Base-by-base conservation (phyloP, 2,113 vertebrate genomes). In the Antechinus stuartii region DNA sequence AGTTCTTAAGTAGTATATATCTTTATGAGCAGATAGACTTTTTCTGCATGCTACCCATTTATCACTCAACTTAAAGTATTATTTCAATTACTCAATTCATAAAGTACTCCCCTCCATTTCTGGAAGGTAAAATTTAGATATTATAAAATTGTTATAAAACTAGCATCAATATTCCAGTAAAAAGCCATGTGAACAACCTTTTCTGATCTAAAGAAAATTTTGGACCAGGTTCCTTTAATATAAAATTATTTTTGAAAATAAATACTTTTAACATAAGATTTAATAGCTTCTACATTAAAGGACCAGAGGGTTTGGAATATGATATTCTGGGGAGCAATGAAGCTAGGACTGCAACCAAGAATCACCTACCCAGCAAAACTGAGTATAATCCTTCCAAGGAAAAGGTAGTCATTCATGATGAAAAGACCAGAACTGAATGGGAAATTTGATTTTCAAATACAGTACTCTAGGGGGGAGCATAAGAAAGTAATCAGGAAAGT, bases 121-220 rank as follows among this genome's bases (percentile, higher is more conserved):
- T 92, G 6, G 90, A 19, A 90, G 35, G 92, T 47, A 54, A 97
- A 96, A 95, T 42, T 91, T 49, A 56, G 89, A 96, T 68, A 26
- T 16, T 95, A 42, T 95, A 97, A 97, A 97, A 95, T 95, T 95
- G 95, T 26, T 95, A 27, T 96, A 97, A 97, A 97, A 95, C 93
- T 95, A 96, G 54, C 94, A 91, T 95, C 54, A 94, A 93, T 76
- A 93, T 92, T 54, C 57, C 95, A 91, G 95, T 53, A 93, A 49
- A 92, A 53, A 95, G 61, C 25, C 93, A 76, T 26, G n/a, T 96
- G 49, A 95, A 94, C 46, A 94, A 95, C 89, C 35, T 68, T 76
- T 95, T 61, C 76, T 95, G 90, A 61, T 35, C 46, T 23, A 55
- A 97, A 52, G 92, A 89, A 47, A 95, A 95, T 96, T 96, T 54